These are phyloP conservation scores for Rhinatrema bivittatum DNA, from an alignment of 2,797 vertebrate genomes.

Conservation along the genomic window DNA sequence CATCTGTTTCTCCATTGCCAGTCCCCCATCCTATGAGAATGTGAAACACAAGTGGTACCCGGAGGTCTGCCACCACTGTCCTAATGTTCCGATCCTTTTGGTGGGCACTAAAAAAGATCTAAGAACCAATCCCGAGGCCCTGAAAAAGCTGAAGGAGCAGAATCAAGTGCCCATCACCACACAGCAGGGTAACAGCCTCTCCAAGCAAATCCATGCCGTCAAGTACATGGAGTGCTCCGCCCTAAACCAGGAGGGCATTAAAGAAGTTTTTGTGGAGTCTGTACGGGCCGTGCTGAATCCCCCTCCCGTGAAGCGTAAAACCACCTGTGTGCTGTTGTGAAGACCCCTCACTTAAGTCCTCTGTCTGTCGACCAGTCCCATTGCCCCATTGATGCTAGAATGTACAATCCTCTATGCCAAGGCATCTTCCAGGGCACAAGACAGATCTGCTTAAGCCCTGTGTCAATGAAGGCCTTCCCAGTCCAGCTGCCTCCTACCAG, in stretches of 20 bases:
- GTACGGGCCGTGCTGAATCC: conserved; percentile 68
- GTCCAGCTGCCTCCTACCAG: too few species aligned
- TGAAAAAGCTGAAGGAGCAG: conserved; percentile 71
- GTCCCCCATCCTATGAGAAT: conserved; percentile 70
- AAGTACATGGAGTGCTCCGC: conserved; percentile 79
- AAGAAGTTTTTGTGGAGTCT: conserved; percentile 70
- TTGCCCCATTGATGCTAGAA: not conserved
- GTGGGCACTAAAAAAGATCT: conserved; percentile 83
- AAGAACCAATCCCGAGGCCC: conserved; percentile 58
- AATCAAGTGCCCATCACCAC: conserved; percentile 60
- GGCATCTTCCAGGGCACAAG: too few species aligned
- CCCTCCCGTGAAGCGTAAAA: conserved; percentile 49
- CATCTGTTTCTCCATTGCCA: conserved; percentile 77
- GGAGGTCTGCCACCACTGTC: conserved; percentile 73
- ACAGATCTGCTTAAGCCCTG: too few species aligned
- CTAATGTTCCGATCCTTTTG: conserved; percentile 68
- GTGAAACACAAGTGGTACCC: conserved; percentile 76
- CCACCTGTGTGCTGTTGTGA: conserved; percentile 77
- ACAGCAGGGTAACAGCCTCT: conserved; percentile 65
- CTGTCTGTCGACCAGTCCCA: too few species aligned
- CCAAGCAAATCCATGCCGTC: conserved; percentile 67
- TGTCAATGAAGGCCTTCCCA: too few species aligned
- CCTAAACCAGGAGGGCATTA: conserved; percentile 71
- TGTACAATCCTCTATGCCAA: not conserved
- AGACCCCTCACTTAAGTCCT: not conserved